Conservation (phyloP, 2,888 invertebrate genomes). For the Acronicta alni region DNA sequence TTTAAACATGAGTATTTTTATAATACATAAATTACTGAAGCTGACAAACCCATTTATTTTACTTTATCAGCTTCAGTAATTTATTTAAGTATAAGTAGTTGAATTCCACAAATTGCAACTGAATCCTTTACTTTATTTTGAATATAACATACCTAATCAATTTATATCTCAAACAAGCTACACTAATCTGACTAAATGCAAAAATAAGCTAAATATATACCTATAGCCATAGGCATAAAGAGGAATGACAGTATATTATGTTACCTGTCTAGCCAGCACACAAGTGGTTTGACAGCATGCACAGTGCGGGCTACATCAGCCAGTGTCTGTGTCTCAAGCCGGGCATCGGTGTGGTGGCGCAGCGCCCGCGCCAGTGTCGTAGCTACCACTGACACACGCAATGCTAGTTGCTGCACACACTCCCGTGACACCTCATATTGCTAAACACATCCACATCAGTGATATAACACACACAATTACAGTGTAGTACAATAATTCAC, state of each 20-base stretch:
- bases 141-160: too few species aligned
- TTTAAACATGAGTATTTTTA: too few species aligned
- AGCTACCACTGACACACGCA: constrained; percentile 95
- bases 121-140: too few species aligned
- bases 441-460: constrained; percentile 80
- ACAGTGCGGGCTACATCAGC: constrained; percentile 96
- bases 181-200: too few species aligned
- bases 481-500: constrained; percentile 21
- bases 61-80: too few species aligned
- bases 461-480: constrained; percentile 33
- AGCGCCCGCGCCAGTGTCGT: constrained; percentile 91
- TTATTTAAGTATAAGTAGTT: too few species aligned
- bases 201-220: too few species aligned
- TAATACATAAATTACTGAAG: too few species aligned
- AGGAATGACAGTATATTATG: constrained; percentile 41
- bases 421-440: constrained; percentile 97
- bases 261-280: constrained; percentile 96
- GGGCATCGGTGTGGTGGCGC: constrained; percentile 92
- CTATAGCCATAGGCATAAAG: too few species aligned
- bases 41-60: too few species aligned
- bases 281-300: constrained; percentile 95
- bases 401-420: constrained; percentile 96
- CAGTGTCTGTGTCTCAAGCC: constrained; percentile 94
- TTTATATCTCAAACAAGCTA: too few species aligned
- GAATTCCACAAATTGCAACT: too few species aligned